Evolutionary conservation across 2,113 vertebrate genomes (phyloP).

Genomic region (Marmota flaviventris): DNA sequence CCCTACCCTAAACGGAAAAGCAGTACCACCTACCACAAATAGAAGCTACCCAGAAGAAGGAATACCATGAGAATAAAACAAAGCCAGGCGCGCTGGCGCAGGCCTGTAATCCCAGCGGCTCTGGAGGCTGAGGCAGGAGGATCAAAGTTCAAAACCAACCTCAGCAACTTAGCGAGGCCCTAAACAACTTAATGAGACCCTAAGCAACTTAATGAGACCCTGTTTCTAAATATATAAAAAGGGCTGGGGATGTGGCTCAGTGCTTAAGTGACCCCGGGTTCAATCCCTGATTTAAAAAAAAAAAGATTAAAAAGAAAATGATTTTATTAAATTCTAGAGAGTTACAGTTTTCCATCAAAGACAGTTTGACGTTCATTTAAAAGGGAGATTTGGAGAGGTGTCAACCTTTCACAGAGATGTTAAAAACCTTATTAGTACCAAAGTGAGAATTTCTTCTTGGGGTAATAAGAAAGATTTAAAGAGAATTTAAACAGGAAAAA

Average conservation of each 20-base stretch:
- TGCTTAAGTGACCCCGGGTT: too few species aligned
- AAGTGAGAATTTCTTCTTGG: neutral
- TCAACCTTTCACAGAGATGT: neutral
- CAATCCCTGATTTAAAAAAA: too few species aligned
- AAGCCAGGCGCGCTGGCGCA: too few species aligned
- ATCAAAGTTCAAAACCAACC: too few species aligned
- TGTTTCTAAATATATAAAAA: too few species aligned
- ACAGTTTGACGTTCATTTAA: constrained; percentile 37
- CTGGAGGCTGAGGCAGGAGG: too few species aligned
- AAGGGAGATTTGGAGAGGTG: neutral
- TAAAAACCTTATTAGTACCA: neutral
- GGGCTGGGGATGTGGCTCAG: too few species aligned
- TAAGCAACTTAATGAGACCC: too few species aligned
- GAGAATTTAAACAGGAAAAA: neutral
- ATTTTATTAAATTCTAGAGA: constrained; percentile 27
- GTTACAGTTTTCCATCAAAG: neutral
- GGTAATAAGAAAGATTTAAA: neutral
- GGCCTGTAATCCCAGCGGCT: too few species aligned
- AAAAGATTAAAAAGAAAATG: too few species aligned
- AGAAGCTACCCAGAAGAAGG: constrained; percentile 58
- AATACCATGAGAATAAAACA: constrained; percentile 11
- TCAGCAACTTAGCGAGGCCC: too few species aligned
- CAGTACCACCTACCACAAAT: neutral
- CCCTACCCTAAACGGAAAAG: constrained; percentile 39
- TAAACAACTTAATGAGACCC: too few species aligned